These are phyloP conservation scores for Branchinecta sandiegonensis DNA, from an alignment of 2,888 invertebrate species.

Conservation along the genomic window DNA sequence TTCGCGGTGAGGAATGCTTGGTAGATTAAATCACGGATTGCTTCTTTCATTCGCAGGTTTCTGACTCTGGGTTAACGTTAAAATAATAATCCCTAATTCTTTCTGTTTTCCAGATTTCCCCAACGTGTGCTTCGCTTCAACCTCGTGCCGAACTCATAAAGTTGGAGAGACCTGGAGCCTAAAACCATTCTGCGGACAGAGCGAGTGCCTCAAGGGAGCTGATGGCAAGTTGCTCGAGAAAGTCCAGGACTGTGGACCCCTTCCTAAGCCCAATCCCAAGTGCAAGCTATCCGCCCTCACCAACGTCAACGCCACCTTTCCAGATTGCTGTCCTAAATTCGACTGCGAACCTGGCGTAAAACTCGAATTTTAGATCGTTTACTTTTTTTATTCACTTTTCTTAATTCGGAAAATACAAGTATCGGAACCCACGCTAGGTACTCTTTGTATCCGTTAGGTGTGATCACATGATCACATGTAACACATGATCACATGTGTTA, in stretches of 20 bases:
- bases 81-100: slow-evolving; percentile 1
- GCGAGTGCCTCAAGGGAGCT: slow-evolving; percentile 50
- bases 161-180: slow-evolving; percentile 72
- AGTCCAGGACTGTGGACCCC: slow-evolving; percentile 72
- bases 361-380: slow-evolving; percentile 47
- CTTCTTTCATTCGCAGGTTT: not conserved
- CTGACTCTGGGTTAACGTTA: not conserved
- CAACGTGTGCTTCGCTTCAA: slow-evolving; percentile 78
- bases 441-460: too few species aligned
- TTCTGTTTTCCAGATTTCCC: slow-evolving; percentile 55
- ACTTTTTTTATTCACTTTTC: too few species aligned
- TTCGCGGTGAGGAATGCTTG: too few species aligned
- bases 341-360: slow-evolving; percentile 70
- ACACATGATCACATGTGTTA: too few species aligned
- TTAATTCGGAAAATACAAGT: too few species aligned
- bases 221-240: slow-evolving; percentile 50
- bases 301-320: slow-evolving; percentile 76
- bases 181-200: slow-evolving; percentile 77
- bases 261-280: slow-evolving; percentile 70
- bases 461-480: too few species aligned
- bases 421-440: too few species aligned
- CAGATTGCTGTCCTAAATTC: slow-evolving; percentile 68
- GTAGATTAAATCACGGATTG: too few species aligned
- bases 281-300: slow-evolving; percentile 74
- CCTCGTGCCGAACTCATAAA: slow-evolving; percentile 71